Base-by-base conservation (phyloP, 2,888 invertebrate species). In the Orthonevra nobilis region DNA sequence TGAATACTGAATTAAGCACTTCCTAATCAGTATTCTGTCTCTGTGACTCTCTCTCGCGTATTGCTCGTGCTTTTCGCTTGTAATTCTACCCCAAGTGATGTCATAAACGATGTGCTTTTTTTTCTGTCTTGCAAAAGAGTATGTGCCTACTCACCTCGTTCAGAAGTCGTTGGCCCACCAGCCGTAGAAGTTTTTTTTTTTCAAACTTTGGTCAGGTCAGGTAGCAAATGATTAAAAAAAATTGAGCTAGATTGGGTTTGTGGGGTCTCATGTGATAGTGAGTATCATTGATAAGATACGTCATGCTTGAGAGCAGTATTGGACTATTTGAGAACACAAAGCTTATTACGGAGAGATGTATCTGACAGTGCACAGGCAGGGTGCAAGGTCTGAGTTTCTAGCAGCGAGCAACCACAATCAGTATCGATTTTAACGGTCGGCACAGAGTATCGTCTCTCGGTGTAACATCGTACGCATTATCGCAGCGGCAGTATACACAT, bases 151-250 rank as follows among this genome's bases (percentile, higher is more conserved):
- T n/a, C n/a, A n/a, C n/a, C n/a, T n/a, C n/a, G n/a, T n/a, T 23
- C 9, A 46, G 40, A 54, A 50, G 79, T 79, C 79, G 42, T 73
- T 79, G 66, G 60, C 79, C 79, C 56, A 9, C n/a, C 23, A 1
- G 34, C 32, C 4, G 44, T 28, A 60, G 40, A 34, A 30, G 38
- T 7, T 17, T 32, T 54, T 32, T 14, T 66, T 48, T 68, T 73
- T 73, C 32, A 42, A 79, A 79, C 73, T 73, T 79, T 68, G 68
- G 79, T 68, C 73, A 79, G 79, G 79, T 79, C 79, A 79, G 79
- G 73, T 79, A 66, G 60, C 30, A 68, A 60, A 58, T 58, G 40
- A 68, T 52, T 26, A 36, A 72, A 61, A n/a, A n/a, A n/a, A n/a
- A n/a, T n/a, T n/a, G n/a, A n/a, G n/a, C n/a, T n/a, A n/a, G n/a